Percentiles rank a stretch among this genome's conserved stretches.
These are phyloP conservation scores for Fulmarus glacialis DNA, from an alignment of 2,113 vertebrate genomes.

Conservation along the genomic window DNA sequence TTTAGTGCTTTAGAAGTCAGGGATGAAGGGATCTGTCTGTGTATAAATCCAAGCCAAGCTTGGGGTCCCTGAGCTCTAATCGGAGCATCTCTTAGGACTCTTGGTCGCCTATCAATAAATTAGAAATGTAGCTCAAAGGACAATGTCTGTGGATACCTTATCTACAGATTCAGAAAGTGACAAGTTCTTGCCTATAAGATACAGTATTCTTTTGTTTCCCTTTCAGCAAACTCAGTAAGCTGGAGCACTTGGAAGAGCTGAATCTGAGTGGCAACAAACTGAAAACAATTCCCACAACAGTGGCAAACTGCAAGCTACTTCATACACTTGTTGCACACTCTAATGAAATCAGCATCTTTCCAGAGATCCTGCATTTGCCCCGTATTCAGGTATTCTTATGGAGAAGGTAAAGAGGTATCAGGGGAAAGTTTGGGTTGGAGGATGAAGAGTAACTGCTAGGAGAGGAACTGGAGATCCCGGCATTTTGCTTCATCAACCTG, in stretches of 20 bases:
- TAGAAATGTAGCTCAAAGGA: not conserved
- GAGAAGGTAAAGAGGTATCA: not conserved
- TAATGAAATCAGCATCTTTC: conserved; percentile 93
- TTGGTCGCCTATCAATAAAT: not conserved
- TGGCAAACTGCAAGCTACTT: conserved; percentile 92
- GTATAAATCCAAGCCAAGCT: not conserved
- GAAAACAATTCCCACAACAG: conserved; percentile 93
- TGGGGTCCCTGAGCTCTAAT: not conserved
- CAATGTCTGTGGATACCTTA: not conserved
- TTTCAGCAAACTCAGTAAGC: conserved; percentile 91
- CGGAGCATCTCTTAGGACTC: not conserved
- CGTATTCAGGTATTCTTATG: conserved; percentile 87
- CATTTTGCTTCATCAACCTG: not conserved
- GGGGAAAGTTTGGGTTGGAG: not conserved
- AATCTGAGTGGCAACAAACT: conserved; percentile 95
- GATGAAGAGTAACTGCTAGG: not conserved
- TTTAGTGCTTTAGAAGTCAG: not conserved
- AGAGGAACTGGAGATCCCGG: not conserved
- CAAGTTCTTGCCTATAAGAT: not conserved
- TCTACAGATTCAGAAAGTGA: not conserved
- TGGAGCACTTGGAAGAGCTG: conserved; percentile 92
- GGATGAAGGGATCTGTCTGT: not conserved
- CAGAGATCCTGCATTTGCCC: conserved; percentile 92
- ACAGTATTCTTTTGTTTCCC: conserved; percentile 1
- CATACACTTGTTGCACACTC: conserved; percentile 93